Percentiles rank a stretch among this genome's conserved stretches.
Evolutionary conservation across 2,797 vertebrate species (phyloP).

Genomic region (Clarias platycephalus): DNA sequence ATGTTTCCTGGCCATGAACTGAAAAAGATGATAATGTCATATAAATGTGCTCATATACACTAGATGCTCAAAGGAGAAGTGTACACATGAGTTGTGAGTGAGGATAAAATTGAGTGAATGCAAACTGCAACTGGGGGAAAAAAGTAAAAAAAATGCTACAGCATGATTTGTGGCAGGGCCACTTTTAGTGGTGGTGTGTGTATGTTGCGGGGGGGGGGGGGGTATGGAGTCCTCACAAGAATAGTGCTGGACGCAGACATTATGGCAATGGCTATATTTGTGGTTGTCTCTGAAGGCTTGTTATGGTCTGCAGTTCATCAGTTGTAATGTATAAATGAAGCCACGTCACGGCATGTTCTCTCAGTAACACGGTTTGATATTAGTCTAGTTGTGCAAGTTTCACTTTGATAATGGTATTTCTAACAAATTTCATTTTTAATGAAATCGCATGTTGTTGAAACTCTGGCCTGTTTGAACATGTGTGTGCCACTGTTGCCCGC

Average conservation of each 20-base stretch:
- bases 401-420: slow-evolving; percentile 8
- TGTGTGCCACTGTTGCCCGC: not conserved
- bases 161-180: slow-evolving; percentile 9
- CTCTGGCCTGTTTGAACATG: slow-evolving; percentile 18
- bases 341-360: not conserved
- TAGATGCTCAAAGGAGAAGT: not conserved
- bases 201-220: too few relatives aligned
- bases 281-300: slow-evolving; percentile 30
- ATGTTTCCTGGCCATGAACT: not conserved
- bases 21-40: not conserved
- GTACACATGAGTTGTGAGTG: not conserved
- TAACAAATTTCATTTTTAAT: slow-evolving; percentile 26
- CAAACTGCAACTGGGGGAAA: not conserved
- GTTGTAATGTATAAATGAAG: slow-evolving; percentile 19
- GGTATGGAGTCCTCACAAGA: slow-evolving; percentile 34
- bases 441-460: not conserved
- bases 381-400: slow-evolving; percentile 28
- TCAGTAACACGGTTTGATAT: slow-evolving; percentile 3
- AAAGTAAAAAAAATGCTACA: not conserved
- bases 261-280: slow-evolving; percentile 47
- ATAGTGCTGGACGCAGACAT: slow-evolving; percentile 48
- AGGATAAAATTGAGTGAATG: not conserved
- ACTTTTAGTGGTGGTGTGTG: not conserved
- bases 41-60: not conserved
- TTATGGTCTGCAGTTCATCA: slow-evolving; percentile 24